Evolutionary conservation across 2,797 vertebrate species (phyloP).

Genomic region (Oreonectes daqikongensis): DNA sequence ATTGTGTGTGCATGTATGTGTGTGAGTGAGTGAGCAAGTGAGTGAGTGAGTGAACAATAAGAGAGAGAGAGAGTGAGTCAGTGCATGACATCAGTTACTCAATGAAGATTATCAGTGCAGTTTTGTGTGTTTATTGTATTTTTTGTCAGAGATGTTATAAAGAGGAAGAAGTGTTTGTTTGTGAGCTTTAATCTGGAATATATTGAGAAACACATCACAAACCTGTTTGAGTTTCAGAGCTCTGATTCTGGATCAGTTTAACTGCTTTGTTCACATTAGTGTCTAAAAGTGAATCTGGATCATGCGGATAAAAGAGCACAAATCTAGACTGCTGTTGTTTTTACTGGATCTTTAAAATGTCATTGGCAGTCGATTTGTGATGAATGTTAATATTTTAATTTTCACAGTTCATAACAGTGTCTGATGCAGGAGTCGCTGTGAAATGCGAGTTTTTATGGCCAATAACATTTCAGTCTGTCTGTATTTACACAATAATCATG

Average conservation of each 20-base stretch:
- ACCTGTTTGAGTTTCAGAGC: background rate
- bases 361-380: background rate
- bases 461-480: constrained; percentile 5
- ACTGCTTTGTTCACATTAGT: background rate
- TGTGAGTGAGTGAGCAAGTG: too few relatives aligned
- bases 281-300: background rate
- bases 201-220: background rate
- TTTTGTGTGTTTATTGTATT: background rate
- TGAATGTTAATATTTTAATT: constrained; percentile 24
- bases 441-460: background rate
- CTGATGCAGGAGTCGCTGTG: too few relatives aligned
- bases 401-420: too few relatives aligned
- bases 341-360: background rate
- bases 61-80: constrained; percentile 66
- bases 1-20: too few relatives aligned
- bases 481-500: background rate
- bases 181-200: background rate
- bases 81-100: constrained; percentile 51
- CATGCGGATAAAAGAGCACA: background rate
- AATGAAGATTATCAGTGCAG: background rate
- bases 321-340: background rate
- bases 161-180: background rate
- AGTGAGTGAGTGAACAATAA: too few relatives aligned
- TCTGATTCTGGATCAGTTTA: background rate
- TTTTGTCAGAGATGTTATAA: background rate